Evolutionary conservation across 53 echinoderm and acorn worm genomes (phyloP).

Genomic region (Stichopus horrens): DNA sequence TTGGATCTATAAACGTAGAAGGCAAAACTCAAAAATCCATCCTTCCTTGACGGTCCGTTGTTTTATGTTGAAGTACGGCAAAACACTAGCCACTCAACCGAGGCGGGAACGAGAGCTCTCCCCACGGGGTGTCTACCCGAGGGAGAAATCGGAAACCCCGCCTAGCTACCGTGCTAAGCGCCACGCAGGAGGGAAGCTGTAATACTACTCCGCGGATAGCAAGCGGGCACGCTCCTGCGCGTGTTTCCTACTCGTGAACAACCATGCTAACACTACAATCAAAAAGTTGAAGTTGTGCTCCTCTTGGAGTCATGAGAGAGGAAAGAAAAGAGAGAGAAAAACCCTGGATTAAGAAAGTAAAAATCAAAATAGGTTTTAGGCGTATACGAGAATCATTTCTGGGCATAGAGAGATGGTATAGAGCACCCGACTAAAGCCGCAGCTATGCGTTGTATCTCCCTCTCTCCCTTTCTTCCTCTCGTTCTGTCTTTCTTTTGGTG

Average conservation of each 20-base stretch:
- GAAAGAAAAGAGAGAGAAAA: not conserved
- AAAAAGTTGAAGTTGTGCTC: slow-evolving; percentile 45
- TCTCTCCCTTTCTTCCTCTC: no score
- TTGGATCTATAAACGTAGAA: not conserved
- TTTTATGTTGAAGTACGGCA: slow-evolving; percentile 28
- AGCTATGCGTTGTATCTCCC: not conserved
- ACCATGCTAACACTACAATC: slow-evolving; percentile 20
- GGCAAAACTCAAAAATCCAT: slow-evolving; percentile 11
- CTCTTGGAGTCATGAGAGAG: slow-evolving; percentile 33
- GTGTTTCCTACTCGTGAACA: slow-evolving; percentile 26
- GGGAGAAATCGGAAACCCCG: slow-evolving; percentile 50
- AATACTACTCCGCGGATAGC: slow-evolving; percentile 35
- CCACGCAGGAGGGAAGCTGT: slow-evolving; percentile 38
- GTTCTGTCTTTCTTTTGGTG: not conserved
- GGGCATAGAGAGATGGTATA: not conserved
- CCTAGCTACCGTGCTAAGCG: slow-evolving; percentile 38
- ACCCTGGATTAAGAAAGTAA: slow-evolving; percentile 31
- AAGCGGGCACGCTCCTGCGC: slow-evolving; percentile 48
- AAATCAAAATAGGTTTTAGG: slow-evolving; percentile 39
- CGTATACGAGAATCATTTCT: not conserved
- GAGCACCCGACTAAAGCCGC: not conserved
- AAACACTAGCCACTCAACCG: slow-evolving; percentile 44
- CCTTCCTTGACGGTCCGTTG: slow-evolving; percentile 38
- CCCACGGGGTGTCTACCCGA: slow-evolving; percentile 49
- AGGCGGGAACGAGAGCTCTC: slow-evolving; percentile 50